Percentiles rank a stretch among this genome's conserved stretches.
Evolutionary conservation across 2,797 vertebrate genomes (phyloP).

Genomic region (Platalea minor): DNA sequence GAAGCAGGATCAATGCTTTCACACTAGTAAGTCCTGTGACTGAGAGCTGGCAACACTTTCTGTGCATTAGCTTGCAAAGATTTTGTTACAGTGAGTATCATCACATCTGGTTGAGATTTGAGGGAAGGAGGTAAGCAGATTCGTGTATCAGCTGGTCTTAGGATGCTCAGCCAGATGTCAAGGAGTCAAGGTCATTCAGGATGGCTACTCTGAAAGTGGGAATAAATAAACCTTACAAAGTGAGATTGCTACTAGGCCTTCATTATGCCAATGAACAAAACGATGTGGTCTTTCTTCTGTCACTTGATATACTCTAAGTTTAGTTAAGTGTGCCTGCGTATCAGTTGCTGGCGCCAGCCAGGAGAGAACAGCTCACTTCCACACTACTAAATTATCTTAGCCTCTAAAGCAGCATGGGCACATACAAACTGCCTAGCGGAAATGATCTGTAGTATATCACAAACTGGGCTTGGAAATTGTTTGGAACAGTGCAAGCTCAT

Average conservation of each 20-base stretch:
- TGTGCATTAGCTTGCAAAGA: neutral
- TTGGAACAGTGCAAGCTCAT: neutral
- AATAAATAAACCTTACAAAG: neutral
- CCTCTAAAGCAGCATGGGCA: neutral
- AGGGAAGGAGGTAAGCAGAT: neutral
- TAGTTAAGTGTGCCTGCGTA: neutral
- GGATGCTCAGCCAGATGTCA: neutral
- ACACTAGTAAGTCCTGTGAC: neutral
- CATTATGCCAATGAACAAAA: neutral
- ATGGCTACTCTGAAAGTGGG: neutral
- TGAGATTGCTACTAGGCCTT: neutral
- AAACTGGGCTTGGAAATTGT: neutral
- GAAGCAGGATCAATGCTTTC: neutral
- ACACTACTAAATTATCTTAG: neutral
- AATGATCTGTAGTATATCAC: neutral
- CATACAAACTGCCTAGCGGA: neutral
- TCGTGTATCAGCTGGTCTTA: neutral
- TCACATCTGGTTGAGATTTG: neutral
- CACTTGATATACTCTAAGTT: neutral
- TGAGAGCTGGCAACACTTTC: neutral
- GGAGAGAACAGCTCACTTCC: neutral
- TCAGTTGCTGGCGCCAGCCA: neutral
- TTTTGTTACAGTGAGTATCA: neutral
- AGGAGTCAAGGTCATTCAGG: neutral
- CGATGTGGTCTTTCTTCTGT: neutral